A percentile compares a stretch with the other conserved stretches of the same genome.
Conservation (phyloP, 2,113 vertebrate species). For the Damaliscus lunatus region DNA sequence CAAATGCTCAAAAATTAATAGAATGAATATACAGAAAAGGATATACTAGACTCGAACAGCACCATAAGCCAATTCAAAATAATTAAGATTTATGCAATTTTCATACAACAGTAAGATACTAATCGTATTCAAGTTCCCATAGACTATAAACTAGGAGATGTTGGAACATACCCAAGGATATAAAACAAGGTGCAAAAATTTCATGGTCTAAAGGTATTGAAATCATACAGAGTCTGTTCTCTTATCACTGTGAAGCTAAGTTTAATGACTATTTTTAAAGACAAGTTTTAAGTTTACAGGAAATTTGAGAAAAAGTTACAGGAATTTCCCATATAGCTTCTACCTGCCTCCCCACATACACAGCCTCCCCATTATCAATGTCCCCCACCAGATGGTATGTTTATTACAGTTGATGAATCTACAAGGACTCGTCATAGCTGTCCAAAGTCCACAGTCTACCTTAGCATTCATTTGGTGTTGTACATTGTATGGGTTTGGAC, state of each 20-base stretch:
- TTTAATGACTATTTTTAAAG: not conserved
- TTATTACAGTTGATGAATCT: not conserved
- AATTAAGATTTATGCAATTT: not conserved
- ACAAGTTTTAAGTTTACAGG: not conserved
- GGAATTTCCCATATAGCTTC: not conserved
- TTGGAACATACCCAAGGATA: not conserved
- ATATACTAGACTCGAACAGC: not conserved
- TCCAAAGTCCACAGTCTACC: not conserved
- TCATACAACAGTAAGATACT: not conserved
- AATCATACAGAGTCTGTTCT: not conserved
- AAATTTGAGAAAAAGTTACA: not conserved
- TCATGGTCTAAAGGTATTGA: not conserved
- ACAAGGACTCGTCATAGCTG: not conserved
- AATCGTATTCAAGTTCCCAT: not conserved
- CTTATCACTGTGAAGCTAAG: not conserved
- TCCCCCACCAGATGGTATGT: not conserved
- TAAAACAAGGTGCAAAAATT: not conserved
- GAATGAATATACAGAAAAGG: not conserved
- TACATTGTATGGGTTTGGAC: not conserved
- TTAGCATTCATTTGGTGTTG: not conserved
- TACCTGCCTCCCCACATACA: rapidly evolving
- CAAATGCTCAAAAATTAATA: not conserved
- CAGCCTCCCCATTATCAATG: not conserved
- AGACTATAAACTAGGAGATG: not conserved
- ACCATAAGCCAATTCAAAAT: not conserved